Conservation (phyloP, 2,113 vertebrate genomes). For the Callospermophilus lateralis region DNA sequence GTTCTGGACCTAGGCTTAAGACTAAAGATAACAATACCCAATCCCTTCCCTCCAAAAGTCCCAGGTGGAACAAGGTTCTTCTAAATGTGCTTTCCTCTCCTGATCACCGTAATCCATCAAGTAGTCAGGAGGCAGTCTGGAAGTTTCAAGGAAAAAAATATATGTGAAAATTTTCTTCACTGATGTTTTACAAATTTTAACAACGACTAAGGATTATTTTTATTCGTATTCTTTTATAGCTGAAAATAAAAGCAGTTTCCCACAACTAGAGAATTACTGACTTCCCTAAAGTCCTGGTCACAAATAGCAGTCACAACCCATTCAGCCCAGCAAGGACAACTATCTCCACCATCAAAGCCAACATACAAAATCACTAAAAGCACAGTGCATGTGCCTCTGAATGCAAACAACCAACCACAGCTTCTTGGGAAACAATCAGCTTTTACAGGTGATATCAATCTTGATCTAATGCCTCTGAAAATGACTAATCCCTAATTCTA, state of each 20-base stretch:
- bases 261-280: not conserved
- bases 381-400: not conserved
- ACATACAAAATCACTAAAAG: not conserved
- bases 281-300: not conserved
- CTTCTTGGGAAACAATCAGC: not conserved
- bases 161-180: not conserved
- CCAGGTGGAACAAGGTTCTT: not conserved
- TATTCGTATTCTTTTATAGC: not conserved
- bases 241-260: conserved; percentile 35
- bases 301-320: not conserved
- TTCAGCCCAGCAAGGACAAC: not conserved
- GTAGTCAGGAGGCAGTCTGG: not conserved
- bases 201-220: not conserved
- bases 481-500: not conserved
- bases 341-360: not conserved
- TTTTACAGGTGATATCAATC: not conserved
- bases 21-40: not conserved
- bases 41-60: not conserved
- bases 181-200: conserved; percentile 48
- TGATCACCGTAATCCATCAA: no score
- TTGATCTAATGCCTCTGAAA: not conserved
- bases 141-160: not conserved
- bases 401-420: not conserved
- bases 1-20: not conserved
- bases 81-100: not conserved